Conservation (phyloP, 1,140 invertebrate species). For the Tetragonula clypearis region DNA sequence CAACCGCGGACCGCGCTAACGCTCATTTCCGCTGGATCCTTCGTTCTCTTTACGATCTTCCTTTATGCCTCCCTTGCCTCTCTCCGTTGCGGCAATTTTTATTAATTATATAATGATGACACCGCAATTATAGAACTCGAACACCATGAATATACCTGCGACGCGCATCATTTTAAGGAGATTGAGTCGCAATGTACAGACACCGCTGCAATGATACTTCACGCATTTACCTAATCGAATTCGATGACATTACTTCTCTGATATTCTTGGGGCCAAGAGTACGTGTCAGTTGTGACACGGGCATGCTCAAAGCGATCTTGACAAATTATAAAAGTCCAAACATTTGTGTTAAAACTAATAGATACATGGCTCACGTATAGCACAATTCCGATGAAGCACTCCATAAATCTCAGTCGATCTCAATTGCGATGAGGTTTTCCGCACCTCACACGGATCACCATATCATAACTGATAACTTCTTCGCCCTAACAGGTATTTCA, state of each 20-base stretch:
- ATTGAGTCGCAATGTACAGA: conserved; percentile 52
- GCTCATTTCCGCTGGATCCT: conserved; percentile 57
- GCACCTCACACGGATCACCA: too few species aligned
- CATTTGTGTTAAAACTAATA: too few species aligned
- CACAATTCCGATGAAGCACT: too few species aligned
- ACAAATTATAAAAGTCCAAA: too few species aligned
- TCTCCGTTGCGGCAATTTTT: conserved; percentile 43
- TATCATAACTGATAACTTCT: too few species aligned
- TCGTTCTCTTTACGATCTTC: conserved; percentile 22
- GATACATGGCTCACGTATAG: too few species aligned
- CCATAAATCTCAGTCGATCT: too few species aligned
- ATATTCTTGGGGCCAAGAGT: too few species aligned
- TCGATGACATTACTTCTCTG: neutral
- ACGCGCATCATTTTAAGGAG: conserved; percentile 63
- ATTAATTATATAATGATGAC: conserved; percentile 62
- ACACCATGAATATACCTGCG: conserved; percentile 55
- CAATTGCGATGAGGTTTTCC: too few species aligned
- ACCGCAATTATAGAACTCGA: conserved; percentile 18
- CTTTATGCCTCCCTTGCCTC: conserved; percentile 10
- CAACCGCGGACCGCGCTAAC: conserved; percentile 54
- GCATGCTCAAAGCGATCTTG: too few species aligned
- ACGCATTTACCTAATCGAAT: conserved; percentile 41
- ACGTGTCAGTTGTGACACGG: too few species aligned
- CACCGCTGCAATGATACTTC: neutral
- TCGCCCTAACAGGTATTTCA: too few species aligned